Evolutionary conservation across 2,113 vertebrate genomes (phyloP), one percentile per base, ranked within the genome.

Genomic region (Ochotona curzoniae): DNA sequence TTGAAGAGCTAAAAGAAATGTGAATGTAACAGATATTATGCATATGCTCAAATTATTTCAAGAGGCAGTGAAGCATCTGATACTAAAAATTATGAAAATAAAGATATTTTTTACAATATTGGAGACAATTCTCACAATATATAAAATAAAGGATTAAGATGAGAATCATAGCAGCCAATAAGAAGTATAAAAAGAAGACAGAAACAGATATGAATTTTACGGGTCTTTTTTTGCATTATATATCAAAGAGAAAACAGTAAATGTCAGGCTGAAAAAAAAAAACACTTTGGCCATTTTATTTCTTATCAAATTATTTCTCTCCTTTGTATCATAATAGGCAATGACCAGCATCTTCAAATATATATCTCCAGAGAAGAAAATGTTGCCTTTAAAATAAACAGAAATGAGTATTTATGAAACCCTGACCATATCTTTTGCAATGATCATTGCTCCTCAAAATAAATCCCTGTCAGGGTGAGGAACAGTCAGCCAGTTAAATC

Each of bases 221-320:
- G 44, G 5, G 1, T 64, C 60, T 84, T 87, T 44, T 14, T 81
- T 84, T 67, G 23, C 4, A 73, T 23, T 79, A n/a, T 38, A 21
- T 30, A 66, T 7, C 20, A 73, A 64, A 87, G 6, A 61, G 4
- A 26, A 1, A 30, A 57, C 8, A 83, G 15, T 57, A 8, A 83
- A 57, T 83, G 32, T 63, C 51, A 93, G 30, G 4, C 74, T 57
- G 1, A 38, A 44, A 63, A 61, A 83, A 57, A 25, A 60, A 7
- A 4, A 69, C 14, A 67, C 15, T 54, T 66, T 84, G 63, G 35
- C 14, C n/a, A 4, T 57, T 89, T 85, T 75, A 61, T 89, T 74
- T 30, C 4, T 87, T 64, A 15, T 54, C 64, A 85, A 93, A 78
- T 54, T 74, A 83, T 87, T 93, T 90, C 47, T 83, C 47, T n/a